phyloP scores from a whole-genome alignment of 1,140 invertebrate genomes.

The Riptortus pedestris region DNA sequence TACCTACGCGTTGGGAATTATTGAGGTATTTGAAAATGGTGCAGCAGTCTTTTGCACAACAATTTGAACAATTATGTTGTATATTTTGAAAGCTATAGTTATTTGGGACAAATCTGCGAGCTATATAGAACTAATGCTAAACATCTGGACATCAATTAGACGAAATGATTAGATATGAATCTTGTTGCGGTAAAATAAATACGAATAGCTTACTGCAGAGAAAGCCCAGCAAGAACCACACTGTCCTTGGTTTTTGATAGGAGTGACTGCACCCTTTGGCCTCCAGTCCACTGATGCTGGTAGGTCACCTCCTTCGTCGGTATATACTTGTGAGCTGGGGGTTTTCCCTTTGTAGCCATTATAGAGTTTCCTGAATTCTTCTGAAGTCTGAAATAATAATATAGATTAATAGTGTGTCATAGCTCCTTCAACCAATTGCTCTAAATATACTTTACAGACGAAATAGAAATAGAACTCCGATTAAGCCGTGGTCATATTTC shows the following conservation, averaged over 20 bases:
- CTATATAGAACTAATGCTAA: too few relatives aligned
- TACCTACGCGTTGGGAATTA: too few relatives aligned
- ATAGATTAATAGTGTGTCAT: neutral
- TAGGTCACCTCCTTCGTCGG: constrained; percentile 44
- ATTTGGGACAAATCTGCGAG: too few relatives aligned
- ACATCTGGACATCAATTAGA: too few relatives aligned
- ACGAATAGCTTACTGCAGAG: constrained; percentile 45
- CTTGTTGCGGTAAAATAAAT: too few relatives aligned
- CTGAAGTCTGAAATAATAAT: neutral
- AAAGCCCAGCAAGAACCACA: constrained; percentile 63
- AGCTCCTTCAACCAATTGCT: neutral
- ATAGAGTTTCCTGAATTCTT: neutral
- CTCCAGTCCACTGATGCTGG: constrained; percentile 75
- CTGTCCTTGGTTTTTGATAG: constrained; percentile 83
- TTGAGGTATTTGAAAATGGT: too few relatives aligned
- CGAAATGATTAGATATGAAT: too few relatives aligned
- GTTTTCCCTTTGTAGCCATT: neutral
- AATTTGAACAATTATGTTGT: too few relatives aligned
- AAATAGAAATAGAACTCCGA: neutral
- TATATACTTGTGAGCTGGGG: neutral
- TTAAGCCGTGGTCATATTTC: neutral
- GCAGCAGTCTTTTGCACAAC: too few relatives aligned
- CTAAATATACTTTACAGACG: too few relatives aligned
- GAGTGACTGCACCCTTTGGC: constrained; percentile 73
- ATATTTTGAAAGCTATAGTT: too few relatives aligned